Percentiles rank a stretch among this genome's conserved stretches.
Evolutionary conservation across 2,888 invertebrate species (phyloP).

Genomic region (Tachina fera): DNA sequence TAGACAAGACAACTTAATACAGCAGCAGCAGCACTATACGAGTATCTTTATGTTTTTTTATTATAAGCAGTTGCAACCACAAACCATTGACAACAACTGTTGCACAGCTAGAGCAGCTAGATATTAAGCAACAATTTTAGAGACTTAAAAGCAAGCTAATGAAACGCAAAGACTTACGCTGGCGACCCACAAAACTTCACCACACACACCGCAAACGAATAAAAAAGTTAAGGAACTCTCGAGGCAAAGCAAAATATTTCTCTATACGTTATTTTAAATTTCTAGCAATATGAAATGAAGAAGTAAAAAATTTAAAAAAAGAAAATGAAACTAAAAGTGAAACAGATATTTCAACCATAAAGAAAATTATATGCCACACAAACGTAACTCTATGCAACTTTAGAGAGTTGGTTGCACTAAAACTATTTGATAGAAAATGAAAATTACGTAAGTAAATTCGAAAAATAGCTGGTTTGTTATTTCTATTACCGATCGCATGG

Average conservation of each 20-base stretch:
- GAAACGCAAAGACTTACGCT: slow-evolving; percentile 49
- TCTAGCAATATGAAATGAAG: slow-evolving; percentile 14
- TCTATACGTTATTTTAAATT: neutral
- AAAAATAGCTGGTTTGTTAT: slow-evolving; percentile 62
- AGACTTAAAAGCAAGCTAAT: neutral
- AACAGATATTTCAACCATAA: slow-evolving; percentile 53
- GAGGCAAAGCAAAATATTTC: neutral
- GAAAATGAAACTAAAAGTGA: slow-evolving; percentile 60
- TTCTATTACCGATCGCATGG: slow-evolving; percentile 52
- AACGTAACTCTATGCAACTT: slow-evolving; percentile 34
- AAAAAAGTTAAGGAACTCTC: slow-evolving; percentile 27
- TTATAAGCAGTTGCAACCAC: slow-evolving; percentile 38
- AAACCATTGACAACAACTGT: slow-evolving; percentile 50
- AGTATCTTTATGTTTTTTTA: neutral
- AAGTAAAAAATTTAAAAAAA: slow-evolving; percentile 34
- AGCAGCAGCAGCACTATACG: slow-evolving; percentile 27
- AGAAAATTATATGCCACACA: slow-evolving; percentile 48
- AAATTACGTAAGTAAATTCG: slow-evolving; percentile 63
- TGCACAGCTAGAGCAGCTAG: slow-evolving; percentile 21
- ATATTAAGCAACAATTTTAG: slow-evolving; percentile 15
- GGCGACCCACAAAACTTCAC: slow-evolving; percentile 67
- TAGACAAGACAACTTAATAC: slow-evolving; percentile 70
- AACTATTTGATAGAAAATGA: slow-evolving; percentile 40
- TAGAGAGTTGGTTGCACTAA: slow-evolving; percentile 48
- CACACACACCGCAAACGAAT: slow-evolving; percentile 22